A percentile compares a stretch with the other conserved stretches of the same genome.
Evolutionary conservation across 35 echinoderm and acorn worm genomes (phyloP).

Genomic region (Amphiura filiformis): DNA sequence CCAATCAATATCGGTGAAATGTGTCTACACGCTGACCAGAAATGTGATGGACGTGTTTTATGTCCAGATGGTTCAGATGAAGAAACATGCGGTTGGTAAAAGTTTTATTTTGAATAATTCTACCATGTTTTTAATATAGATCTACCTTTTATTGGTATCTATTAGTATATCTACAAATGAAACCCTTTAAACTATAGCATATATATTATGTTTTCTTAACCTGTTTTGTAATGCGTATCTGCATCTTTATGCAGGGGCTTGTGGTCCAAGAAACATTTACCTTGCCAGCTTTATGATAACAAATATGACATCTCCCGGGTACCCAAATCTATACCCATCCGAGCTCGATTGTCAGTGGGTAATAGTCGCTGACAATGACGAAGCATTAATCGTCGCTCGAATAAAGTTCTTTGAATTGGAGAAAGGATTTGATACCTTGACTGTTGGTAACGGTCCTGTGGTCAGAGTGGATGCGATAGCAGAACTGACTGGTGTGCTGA

Average conservation of each 20-base stretch:
- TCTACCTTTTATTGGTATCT: no score
- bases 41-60: background rate
- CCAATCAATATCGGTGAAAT: background rate
- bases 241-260: background rate
- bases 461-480: background rate
- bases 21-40: background rate
- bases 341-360: background rate
- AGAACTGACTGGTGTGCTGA: background rate
- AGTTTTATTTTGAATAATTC: background rate
- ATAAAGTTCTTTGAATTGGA: background rate
- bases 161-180: no score
- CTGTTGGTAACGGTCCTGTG: background rate
- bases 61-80: background rate
- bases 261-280: background rate
- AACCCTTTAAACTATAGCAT: no score
- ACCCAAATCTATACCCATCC: background rate
- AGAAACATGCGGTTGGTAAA: background rate
- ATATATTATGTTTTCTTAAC: no score
- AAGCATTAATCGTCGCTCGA: background rate
- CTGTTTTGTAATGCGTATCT: background rate
- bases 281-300: background rate
- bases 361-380: background rate
- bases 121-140: background rate
- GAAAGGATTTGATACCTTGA: background rate
- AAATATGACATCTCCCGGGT: background rate